Percentiles rank a stretch among this genome's conserved stretches.
These are phyloP conservation scores for Leptobrachium ailaonicum DNA, from an alignment of 2,113 vertebrate genomes.

Conservation along the genomic window DNA sequence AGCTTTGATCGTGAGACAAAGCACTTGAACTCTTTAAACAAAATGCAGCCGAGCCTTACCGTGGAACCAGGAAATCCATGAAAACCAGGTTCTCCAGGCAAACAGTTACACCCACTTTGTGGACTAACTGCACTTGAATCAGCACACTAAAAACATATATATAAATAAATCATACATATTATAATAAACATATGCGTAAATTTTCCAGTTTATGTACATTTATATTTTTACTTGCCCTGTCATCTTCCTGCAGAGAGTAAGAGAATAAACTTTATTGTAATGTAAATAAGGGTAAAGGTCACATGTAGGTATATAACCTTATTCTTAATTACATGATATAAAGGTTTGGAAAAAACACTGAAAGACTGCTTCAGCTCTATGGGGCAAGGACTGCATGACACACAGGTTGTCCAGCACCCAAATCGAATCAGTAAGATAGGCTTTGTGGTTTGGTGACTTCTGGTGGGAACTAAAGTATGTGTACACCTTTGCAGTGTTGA, in stretches of 20 bases:
- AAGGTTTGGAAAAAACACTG: too few relatives aligned
- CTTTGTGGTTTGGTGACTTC: too few relatives aligned
- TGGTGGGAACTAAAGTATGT: too few relatives aligned
- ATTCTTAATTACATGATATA: too few relatives aligned
- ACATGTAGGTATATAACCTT: too few relatives aligned
- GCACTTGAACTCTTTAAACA: neutral
- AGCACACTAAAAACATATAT: neutral
- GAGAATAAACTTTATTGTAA: conserved; percentile 17
- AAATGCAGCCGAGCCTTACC: conserved; percentile 50
- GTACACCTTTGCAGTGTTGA: too few relatives aligned
- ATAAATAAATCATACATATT: conserved; percentile 17
- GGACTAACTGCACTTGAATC: conserved; percentile 46
- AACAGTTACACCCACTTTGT: conserved; percentile 64
- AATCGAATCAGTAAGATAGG: too few relatives aligned
- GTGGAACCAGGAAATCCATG: conserved; percentile 67
- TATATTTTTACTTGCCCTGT: neutral
- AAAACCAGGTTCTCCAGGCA: conserved; percentile 66
- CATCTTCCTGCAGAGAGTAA: conserved; percentile 36
- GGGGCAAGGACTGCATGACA: too few relatives aligned
- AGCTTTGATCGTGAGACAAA: too few relatives aligned
- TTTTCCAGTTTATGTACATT: neutral
- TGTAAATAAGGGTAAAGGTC: too few relatives aligned
- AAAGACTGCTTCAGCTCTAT: too few relatives aligned
- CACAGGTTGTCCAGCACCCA: too few relatives aligned
- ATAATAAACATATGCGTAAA: neutral